Conservation (phyloP, 2,797 vertebrate genomes). For the Sciurus carolinensis region DNA sequence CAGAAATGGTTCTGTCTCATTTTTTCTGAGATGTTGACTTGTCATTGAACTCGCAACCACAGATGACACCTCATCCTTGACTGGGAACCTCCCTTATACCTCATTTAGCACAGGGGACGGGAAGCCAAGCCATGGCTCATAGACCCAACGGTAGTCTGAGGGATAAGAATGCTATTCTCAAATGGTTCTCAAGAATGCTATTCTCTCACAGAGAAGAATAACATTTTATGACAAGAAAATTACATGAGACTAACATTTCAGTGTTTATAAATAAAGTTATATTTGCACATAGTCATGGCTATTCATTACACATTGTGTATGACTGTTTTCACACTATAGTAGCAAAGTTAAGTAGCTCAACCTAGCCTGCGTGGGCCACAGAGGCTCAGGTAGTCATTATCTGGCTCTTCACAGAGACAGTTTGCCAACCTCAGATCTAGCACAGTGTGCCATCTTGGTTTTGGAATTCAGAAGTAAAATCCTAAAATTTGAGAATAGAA, state of each 20-base stretch:
- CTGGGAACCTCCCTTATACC: background rate
- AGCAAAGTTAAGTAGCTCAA: background rate
- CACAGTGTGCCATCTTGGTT: background rate
- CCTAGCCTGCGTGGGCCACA: background rate
- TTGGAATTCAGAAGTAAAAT: constrained; percentile 36
- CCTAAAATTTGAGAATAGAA: background rate
- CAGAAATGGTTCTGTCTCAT: background rate
- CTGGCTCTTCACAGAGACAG: background rate
- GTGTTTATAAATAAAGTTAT: constrained; percentile 52
- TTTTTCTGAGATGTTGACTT: background rate
- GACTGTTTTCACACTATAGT: background rate
- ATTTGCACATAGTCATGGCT: background rate
- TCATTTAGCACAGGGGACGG: background rate
- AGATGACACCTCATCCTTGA: background rate
- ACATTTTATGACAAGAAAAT: constrained; percentile 61
- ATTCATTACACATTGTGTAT: background rate
- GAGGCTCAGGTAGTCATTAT: background rate
- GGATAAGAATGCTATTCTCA: constrained; percentile 28
- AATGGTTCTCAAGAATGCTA: background rate
- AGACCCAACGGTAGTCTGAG: background rate
- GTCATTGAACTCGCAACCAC: background rate
- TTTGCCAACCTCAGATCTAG: background rate
- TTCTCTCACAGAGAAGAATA: constrained; percentile 52
- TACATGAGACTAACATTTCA: background rate
- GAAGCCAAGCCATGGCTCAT: background rate